A percentile compares a stretch with the other conserved stretches of the same genome.
These are phyloP conservation scores for Ranitomeya imitator DNA, from an alignment of 2,113 vertebrate species.

Conservation along the genomic window DNA sequence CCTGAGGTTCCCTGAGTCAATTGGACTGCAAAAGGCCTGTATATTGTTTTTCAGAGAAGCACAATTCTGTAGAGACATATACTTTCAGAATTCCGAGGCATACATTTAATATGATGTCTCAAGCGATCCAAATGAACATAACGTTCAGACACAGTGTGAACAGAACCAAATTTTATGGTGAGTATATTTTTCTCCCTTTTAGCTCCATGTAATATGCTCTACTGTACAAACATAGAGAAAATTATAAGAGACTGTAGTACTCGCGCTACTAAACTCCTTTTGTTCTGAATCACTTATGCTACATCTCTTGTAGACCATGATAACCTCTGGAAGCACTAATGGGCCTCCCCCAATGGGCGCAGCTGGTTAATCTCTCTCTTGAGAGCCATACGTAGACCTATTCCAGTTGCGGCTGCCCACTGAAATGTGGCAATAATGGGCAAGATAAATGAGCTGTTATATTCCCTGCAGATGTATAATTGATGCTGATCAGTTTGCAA, in stretches of 20 bases:
- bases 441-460: constrained; percentile 5
- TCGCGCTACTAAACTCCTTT: not conserved
- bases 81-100: no score
- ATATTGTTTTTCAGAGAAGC: no score
- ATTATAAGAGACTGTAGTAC: not conserved
- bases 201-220: not conserved
- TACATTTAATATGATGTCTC: no score
- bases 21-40: no score
- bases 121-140: no score
- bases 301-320: not conserved
- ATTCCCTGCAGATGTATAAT: constrained; percentile 7
- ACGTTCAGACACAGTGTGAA: not conserved
- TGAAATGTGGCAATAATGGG: constrained; percentile 22
- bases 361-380: constrained; percentile 25
- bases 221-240: not conserved
- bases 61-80: no score
- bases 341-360: not conserved
- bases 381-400: not conserved
- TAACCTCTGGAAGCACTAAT: not conserved
- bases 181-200: not conserved
- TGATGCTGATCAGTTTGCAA: not conserved
- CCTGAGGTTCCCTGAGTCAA: no score
- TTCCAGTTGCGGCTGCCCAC: not conserved
- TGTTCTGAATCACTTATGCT: not conserved
- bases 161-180: not conserved